Conservation (phyloP, 2,888 invertebrate genomes). For the Apamea anceps region DNA sequence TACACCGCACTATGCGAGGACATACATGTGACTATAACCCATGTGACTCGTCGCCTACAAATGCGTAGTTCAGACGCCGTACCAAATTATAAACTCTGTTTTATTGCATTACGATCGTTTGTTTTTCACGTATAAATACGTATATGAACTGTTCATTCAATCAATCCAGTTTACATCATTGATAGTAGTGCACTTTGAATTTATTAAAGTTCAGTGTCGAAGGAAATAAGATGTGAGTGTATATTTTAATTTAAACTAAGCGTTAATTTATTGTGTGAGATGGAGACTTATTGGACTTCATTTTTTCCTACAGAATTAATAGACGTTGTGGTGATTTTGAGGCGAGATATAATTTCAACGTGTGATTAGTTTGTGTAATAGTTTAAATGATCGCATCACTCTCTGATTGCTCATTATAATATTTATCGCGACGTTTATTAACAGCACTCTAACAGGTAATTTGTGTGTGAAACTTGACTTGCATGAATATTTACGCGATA, state of each 20-base stretch:
- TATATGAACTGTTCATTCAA: constrained; percentile 54
- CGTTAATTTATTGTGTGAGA: constrained; percentile 47
- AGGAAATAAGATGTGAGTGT: constrained; percentile 57
- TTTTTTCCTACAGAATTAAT: constrained; percentile 33
- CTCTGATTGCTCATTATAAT: constrained; percentile 30
- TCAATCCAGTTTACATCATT: constrained; percentile 61
- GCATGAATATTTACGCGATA: constrained; percentile 2
- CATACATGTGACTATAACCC: constrained; percentile 32
- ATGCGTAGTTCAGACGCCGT: constrained; percentile 56
- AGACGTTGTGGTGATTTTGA: background rate
- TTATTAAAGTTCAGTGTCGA: constrained; percentile 54
- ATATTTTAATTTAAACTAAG: constrained; percentile 58
- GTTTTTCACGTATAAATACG: constrained; percentile 61
- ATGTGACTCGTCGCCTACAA: constrained; percentile 45
- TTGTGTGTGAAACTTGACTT: background rate
- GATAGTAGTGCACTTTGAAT: constrained; percentile 62
- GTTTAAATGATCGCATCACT: constrained; percentile 5
- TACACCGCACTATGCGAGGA: constrained; percentile 24
- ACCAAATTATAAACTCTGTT: constrained; percentile 54
- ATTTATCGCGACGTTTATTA: constrained; percentile 12
- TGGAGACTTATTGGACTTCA: constrained; percentile 33
- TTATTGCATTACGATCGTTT: constrained; percentile 56
- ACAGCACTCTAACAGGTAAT: constrained; percentile 21
- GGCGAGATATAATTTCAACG: background rate
- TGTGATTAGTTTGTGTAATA: constrained; percentile 14